Evolutionary conservation across 2,888 invertebrate species (phyloP), one percentile per base, ranked within the genome.

Genomic region (Oxycera nigricornis): DNA sequence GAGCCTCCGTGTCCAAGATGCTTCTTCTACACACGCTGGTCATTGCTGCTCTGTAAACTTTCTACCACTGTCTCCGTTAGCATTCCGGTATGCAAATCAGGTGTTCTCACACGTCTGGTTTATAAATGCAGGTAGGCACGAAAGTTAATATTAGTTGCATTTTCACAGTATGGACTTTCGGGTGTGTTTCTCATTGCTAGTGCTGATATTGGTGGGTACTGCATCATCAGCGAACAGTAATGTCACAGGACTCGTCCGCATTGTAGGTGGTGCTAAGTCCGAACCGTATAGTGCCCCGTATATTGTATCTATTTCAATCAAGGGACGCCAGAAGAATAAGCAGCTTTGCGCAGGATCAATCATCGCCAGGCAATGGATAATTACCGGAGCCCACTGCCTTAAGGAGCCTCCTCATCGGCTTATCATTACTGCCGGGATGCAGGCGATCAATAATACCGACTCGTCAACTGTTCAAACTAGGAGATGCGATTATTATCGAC

Each of bases 351-450:
- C 73, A 24, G 77, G 77, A 6, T 68, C 78, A n/a, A 46, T 78
- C 30, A 24, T 78, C 20, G 62, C 28, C 22, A 39, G 59, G 26
- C 61, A 65, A 20, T 77, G 77, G 76, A 67, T 77, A n/a, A 22
- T 78, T 24, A 77, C 76, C 9, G 78, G 77, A 3, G 78, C 77
- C 11, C 78, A 78, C 65, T 78, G 78, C 65, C 46, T 77, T 9
- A 31, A 55, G 35, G 39, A 74, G 4, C 65, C 68, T 6, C 57
- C 76, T 17, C 61, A 52, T 24, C 72, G 73, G 20, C 55, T 77
- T 20, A 20, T 73, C 31, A 35, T 70, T 9, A 67, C 46, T 2
- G 75, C 74, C 31, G 77, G 77, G 2, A 57, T 65, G 24, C 74
- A 76, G n/a, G 30, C 75, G 52, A 50, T 50, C 17, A 55, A 72